Evolutionary conservation across 2,888 invertebrate species (phyloP), one percentile per base, ranked within the genome.

Genomic region (Thecocarcelia acutangulata): DNA sequence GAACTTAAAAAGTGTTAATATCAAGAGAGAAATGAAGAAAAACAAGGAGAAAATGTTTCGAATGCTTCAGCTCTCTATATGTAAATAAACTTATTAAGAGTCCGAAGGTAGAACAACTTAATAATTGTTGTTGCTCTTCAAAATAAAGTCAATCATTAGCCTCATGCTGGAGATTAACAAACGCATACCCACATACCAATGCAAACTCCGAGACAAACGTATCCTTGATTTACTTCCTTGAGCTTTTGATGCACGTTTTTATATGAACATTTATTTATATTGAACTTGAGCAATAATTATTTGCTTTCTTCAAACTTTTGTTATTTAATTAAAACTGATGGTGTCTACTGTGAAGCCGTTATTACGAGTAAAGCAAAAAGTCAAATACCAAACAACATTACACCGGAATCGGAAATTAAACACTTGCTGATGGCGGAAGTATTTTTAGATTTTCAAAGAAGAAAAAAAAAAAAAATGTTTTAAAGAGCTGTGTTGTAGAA

Each of bases 261-360:
- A 33, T 1, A 28, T 28, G 17, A 9, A n/a, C n/a, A n/a, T n/a
- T n/a, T n/a, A 24, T 64, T 42, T 44, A 19, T 52, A 75, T 66
- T 15, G 50, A 58, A 59, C 28, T 66, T 40, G 9, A 33, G 19
- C 24, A 58, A 58, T 50, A 42, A 66, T 42, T 50, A 50, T 50
- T 50, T 75, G 17, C 44, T 68, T 54, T 44, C 15, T n/a, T n/a
- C n/a, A 2, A 15, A 13, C 17, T 17, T 44, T 13, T 12, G 19
- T 15, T 13, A 28, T 15, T 56, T 52, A 75, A 75, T 75, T 75
- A 68, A 75, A 75, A 68, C 33, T 42, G 15, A 68, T 59, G 66
- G 42, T 42, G 48, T 58, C 61, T 54, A 52, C 11, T 28, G 42
- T 3, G n/a, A 17, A 54, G 52, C 5, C 44, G 8, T 52, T 73